Evolutionary conservation across 2,888 invertebrate genomes (phyloP), one percentile per base, ranked within the genome.

Genomic region (Malthinus flaveolus): DNA sequence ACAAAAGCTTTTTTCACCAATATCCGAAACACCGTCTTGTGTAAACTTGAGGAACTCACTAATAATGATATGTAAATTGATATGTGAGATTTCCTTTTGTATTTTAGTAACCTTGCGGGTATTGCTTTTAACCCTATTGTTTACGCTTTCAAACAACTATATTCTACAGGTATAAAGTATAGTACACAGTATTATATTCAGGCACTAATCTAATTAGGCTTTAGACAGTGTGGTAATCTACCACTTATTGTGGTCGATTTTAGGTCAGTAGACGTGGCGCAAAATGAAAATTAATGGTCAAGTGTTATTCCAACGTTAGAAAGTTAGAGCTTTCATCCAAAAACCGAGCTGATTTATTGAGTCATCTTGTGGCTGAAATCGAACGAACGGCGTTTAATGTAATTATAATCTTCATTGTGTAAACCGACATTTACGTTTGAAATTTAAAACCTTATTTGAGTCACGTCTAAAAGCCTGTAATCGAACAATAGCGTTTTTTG

Each of bases 181-280:
- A 71, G 67, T 71, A 67, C 68, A 71, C 59, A 65, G 57, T 64
- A 59, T 63, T 58, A 62, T 58, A 52, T 53, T n/a, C 73, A 75
- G 75, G 76, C 76, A 76, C 76, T 76, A 76, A 74, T 75, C 75
- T 76, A 76, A 75, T 68, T 69, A 69, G 68, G 68, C 68, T 66
- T 66, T 66, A 66, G 71, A 75, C 62, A 70, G 69, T 70, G 71
- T 73, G 72, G 73, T 70, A 71, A 70, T 67, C 72, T 72, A 71
- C 73, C 72, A 72, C 68, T 70, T 66, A 69, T 68, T 66, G 57
- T 56, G 49, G 55, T 62, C 59, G 56, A 58, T 56, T 57, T 42
- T 55, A 52, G 54, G 58, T 56, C 60, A 62, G 62, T 65, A 58
- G 63, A 63, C 53, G 49, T 49, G 50, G 44, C 45, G 37, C 36